phyloP scores from a whole-genome alignment of 1,140 invertebrate genomes.

The Capitella teleta region DNA sequence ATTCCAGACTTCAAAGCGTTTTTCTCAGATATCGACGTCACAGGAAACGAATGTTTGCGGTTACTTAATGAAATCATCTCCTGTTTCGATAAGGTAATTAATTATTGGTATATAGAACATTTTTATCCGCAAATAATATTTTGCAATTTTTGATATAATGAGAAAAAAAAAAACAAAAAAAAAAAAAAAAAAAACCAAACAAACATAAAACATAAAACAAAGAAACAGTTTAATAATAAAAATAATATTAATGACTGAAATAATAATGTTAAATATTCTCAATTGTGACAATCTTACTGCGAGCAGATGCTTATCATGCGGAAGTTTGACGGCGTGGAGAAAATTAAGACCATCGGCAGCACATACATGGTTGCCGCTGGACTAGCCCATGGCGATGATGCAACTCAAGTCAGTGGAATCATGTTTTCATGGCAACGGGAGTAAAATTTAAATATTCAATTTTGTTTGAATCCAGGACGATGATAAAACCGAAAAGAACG shows the following conservation, averaged over 20 bases:
- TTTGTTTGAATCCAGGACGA: conserved; percentile 9
- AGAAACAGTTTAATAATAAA: neutral
- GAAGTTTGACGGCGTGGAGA: conserved; percentile 51
- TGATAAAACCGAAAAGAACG: neutral
- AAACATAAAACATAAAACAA: too few relatives aligned
- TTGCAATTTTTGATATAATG: too few relatives aligned
- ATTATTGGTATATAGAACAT: neutral
- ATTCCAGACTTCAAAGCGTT: conserved; percentile 91
- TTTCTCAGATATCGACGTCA: conserved; percentile 80
- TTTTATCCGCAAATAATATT: too few relatives aligned
- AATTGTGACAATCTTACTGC: neutral
- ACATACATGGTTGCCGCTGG: conserved; percentile 94
- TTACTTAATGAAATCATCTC: conserved; percentile 93
- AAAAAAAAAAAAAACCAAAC: too few relatives aligned
- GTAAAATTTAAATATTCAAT: too few relatives aligned
- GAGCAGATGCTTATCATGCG: conserved; percentile 14
- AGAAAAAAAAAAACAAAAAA: too few relatives aligned
- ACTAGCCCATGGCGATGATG: conserved; percentile 37
- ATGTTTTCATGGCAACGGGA: too few relatives aligned
- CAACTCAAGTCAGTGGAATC: too few relatives aligned
- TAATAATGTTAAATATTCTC: neutral
- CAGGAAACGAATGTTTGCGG: conserved; percentile 83
- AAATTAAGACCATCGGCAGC: conserved; percentile 93
- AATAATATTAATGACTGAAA: neutral
- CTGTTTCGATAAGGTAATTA: conserved; percentile 61